phyloP scores from a whole-genome alignment of 1,140 invertebrate genomes.

The Papilio dardanus region DNA sequence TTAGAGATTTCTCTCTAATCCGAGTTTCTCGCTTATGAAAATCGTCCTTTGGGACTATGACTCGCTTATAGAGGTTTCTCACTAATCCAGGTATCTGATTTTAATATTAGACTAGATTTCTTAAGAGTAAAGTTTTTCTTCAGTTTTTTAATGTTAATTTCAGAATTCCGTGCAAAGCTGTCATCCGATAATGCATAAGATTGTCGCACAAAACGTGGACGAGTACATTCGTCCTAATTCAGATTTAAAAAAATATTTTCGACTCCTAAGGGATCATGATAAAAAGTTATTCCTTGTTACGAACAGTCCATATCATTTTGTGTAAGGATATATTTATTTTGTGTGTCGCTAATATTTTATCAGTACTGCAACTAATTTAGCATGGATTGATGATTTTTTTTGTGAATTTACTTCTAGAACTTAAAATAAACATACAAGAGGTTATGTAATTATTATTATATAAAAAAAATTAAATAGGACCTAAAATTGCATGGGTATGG shows the following conservation, averaged over 20 bases:
- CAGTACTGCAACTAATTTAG: neutral
- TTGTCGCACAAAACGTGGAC: constrained; percentile 90
- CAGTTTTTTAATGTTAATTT: constrained; percentile 56
- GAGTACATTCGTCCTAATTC: constrained; percentile 92
- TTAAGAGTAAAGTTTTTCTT: no score
- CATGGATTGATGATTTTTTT: neutral
- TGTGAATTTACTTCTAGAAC: no score
- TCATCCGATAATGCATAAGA: constrained; percentile 95
- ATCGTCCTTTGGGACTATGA: no score
- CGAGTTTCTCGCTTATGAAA: no score
- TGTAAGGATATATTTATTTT: constrained; percentile 87
- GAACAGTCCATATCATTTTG: constrained; percentile 98
- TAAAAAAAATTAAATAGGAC: no score
- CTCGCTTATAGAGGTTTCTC: no score
- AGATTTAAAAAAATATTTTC: constrained; percentile 89
- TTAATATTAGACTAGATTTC: no score
- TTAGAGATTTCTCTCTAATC: no score
- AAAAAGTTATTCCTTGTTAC: constrained; percentile 98
- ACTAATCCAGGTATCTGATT: no score
- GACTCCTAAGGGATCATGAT: constrained; percentile 86
- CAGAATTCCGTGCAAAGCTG: constrained; percentile 94
- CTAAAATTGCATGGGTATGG: neutral
- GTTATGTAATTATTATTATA: neutral
- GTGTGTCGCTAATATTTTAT: neutral
- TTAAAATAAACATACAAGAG: neutral